Base-by-base conservation (phyloP, 2,113 vertebrate genomes). In the Gnathonemus echidnorhynchus region DNA sequence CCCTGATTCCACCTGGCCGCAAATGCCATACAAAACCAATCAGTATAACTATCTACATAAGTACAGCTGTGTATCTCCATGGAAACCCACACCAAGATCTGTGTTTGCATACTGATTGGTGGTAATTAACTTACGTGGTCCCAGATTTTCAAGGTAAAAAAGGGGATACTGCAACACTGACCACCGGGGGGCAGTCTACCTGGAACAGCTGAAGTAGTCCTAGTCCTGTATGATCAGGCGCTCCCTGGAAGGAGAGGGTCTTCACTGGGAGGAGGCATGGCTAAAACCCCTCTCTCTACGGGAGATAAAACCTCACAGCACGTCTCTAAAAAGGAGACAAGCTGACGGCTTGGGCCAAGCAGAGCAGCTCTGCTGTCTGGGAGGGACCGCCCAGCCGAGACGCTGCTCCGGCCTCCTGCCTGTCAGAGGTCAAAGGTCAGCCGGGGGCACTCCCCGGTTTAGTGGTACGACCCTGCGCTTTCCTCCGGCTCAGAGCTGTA, bases 391-490 rank as follows among this genome's bases (percentile, higher is more conserved):
- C 70, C 52, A 74, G 88, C 84, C 66, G 42, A n/a, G 42, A 89
- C 74, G 39, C 89, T 39, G n/a, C 35, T 70, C 89, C 70, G 27
- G 80, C 45, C 27, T 85, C 80, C 46, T 31, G 31, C 74, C 35
- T 10, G 66, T 66, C 70, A 17, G n/a, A 62, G 83, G 88, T 88
- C 24, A 89, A 52, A 49, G n/a, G 88, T 89, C 62, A 74, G 24
- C 9, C 7, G 17, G 35, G 17, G n/a, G 24, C n/a, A 11, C 39
- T 35, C 77, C 77, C 0, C 6, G 94, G 88, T 94, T 97, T 93
- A 99, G 93, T 97, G 97, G 92, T 98, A 98, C 90, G 94, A 96
- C 94, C 95, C 98, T 92, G 96, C 92, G 94, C 98, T 98, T 91
- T 99, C 97, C 45, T 99, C 97, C 0, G 95, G 94, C 88, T 98